phyloP scores from a whole-genome alignment of 2,113 vertebrate species.

The Tachycineta bicolor region DNA sequence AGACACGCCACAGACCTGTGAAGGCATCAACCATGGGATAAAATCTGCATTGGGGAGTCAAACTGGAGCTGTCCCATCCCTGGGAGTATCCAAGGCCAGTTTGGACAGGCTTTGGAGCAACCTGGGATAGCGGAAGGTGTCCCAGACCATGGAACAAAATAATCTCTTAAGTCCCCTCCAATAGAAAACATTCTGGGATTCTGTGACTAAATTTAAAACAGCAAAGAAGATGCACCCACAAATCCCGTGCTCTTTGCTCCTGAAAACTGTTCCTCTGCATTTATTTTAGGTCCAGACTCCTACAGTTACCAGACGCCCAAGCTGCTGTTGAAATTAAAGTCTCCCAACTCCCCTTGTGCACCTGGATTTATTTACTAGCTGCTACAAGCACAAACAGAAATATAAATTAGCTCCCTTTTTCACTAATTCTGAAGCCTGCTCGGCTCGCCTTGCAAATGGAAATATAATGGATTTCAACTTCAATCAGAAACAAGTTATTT shows the following conservation, averaged over 20 bases:
- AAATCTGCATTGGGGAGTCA: neutral
- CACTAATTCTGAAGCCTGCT: neutral
- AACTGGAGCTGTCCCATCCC: neutral
- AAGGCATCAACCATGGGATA: neutral
- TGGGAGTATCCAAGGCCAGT: neutral
- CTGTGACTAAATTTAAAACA: neutral
- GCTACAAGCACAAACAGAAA: neutral
- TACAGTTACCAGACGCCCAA: neutral
- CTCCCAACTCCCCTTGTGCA: neutral
- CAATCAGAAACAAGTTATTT: neutral
- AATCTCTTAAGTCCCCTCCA: accelerated
- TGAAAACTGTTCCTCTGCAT: neutral
- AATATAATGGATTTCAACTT: neutral
- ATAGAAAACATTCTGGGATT: neutral
- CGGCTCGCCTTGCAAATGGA: neutral
- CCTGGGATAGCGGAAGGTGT: neutral
- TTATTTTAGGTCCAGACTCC: neutral
- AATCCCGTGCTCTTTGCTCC: neutral
- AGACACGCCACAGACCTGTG: neutral
- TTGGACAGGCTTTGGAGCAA: accelerated
- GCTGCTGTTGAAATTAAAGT: neutral
- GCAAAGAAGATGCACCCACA: neutral
- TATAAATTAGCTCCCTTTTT: neutral
- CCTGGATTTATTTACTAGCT: slow-evolving; percentile 20
- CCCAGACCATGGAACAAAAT: neutral